Evolutionary conservation across 2,113 vertebrate genomes (phyloP), one percentile per base, ranked within the genome.

Genomic region (Sisor rabdophorus): DNA sequence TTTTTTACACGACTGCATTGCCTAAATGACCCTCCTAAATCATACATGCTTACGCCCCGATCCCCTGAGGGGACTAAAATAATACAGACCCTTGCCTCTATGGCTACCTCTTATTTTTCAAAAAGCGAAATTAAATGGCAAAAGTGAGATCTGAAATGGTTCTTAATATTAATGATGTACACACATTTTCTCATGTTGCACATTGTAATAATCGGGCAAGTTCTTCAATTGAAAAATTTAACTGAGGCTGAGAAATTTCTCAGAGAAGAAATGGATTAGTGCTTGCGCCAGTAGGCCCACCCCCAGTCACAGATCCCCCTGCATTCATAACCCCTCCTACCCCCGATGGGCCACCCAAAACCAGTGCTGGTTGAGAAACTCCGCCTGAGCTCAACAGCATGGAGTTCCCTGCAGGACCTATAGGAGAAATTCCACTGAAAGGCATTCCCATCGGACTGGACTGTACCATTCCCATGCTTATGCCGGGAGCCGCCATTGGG

Each of bases 191-290:
- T 72, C 54, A 12, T 72, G 36, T 40, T 61, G 16, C 65, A 91
- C 86, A 81, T 60, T 81, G 85, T 86, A 86, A 86, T 83, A 82
- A 59, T 59, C 73, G 81, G 71, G 79, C 72, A 58, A 73, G 54
- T 77, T 63, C 71, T 50, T 75, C 56, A 50, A 81, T 72, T 79
- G 58, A 50, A 71, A 71, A 80, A 73, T 78, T 81, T 44, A 70
- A 26, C 13, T 40, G 64, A 24, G 24, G 56, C 22, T 30, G 52
- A 71, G 68, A 79, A 83, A 79, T 82, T 85, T 86, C 88, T 93
- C 91, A 93, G 84, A 93, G 90, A 81, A 93, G 92, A 86, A 93
- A 93, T 19, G 92, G 92, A 84, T 93, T 93, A 85, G 92, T 93
- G 88, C 92, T 91, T 11, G 88, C 82, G 69, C 91, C 91, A 10